These are phyloP conservation scores for Coenonympha glycerion DNA, from an alignment of 2,888 invertebrate genomes.

Conservation along the genomic window DNA sequence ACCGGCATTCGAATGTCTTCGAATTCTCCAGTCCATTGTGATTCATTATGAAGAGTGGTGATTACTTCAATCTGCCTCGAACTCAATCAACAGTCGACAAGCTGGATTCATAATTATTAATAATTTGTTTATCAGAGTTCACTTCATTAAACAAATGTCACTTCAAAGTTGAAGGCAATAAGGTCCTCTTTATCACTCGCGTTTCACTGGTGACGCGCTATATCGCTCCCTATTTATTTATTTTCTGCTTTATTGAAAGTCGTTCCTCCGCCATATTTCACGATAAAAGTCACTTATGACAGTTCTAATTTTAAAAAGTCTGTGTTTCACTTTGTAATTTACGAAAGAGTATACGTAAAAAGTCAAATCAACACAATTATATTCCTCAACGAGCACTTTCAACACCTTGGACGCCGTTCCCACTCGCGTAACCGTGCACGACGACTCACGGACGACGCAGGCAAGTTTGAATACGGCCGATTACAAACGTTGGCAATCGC, in stretches of 20 bases:
- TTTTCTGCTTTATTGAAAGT: conserved; percentile 67
- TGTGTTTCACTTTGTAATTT: neutral
- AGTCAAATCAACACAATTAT: conserved; percentile 23
- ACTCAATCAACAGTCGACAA: conserved; percentile 49
- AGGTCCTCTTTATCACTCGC: conserved; percentile 50
- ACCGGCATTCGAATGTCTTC: conserved; percentile 53
- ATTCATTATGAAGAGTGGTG: conserved; percentile 24
- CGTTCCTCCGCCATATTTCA: conserved; percentile 38
- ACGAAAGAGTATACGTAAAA: conserved; percentile 14
- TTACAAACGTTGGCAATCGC: conserved; percentile 30
- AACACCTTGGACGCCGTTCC: conserved; percentile 52
- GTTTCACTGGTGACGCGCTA: conserved; percentile 33
- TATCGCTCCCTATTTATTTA: conserved; percentile 70
- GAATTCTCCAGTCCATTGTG: conserved; percentile 63
- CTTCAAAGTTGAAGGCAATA: conserved; percentile 42
- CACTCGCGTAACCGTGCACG: conserved; percentile 70
- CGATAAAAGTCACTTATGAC: conserved; percentile 10
- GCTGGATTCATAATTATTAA: conserved; percentile 43
- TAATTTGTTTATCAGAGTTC: conserved; percentile 42
- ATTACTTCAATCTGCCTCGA: conserved; percentile 32
- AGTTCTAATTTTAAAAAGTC: conserved; percentile 23
- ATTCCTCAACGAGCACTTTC: conserved; percentile 52
- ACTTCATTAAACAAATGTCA: conserved; percentile 40
- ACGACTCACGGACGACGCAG: conserved; percentile 70
- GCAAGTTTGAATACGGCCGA: conserved; percentile 53